These are phyloP conservation scores for Hoplias malabaricus DNA, from an alignment of 2,113 vertebrate species.

Conservation along the genomic window DNA sequence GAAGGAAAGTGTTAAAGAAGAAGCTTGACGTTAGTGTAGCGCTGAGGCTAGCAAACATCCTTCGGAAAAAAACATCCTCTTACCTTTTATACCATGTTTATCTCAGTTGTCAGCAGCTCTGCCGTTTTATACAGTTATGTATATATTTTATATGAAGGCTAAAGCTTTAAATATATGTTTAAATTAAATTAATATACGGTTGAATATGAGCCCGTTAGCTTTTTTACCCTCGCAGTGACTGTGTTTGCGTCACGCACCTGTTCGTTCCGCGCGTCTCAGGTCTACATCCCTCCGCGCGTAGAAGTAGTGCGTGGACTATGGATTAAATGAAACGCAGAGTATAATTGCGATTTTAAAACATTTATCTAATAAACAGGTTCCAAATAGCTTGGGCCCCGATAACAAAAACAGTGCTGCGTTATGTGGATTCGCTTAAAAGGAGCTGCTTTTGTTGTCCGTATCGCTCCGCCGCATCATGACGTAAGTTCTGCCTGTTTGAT, in stretches of 20 bases:
- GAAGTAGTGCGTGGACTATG: slow-evolving; percentile 30
- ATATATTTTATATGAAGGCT: not conserved
- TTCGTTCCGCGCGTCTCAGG: not conserved
- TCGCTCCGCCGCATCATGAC: slow-evolving; percentile 39
- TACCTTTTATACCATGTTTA: slow-evolving; percentile 46
- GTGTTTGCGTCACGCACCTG: slow-evolving; percentile 52
- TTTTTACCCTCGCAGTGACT: not conserved
- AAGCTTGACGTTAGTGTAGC: slow-evolving; percentile 8
- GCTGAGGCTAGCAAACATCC: slow-evolving; percentile 8
- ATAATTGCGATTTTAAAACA: not conserved
- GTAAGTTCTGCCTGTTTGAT: not conserved
- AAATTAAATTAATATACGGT: not conserved
- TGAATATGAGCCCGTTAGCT: not conserved
- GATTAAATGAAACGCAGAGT: too few species aligned
- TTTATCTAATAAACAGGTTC: too few species aligned
- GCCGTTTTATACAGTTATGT: not conserved
- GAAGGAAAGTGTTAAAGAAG: not conserved
- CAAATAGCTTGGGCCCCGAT: not conserved
- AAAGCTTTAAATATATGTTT: not conserved
- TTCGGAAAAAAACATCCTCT: not conserved
- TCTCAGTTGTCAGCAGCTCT: not conserved
- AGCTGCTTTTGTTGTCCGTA: not conserved
- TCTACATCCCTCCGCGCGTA: slow-evolving; percentile 29
- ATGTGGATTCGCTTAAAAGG: not conserved
- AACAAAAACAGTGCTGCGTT: not conserved